A percentile compares a stretch with the other conserved stretches of the same genome.
Conservation (phyloP, 2,113 vertebrate genomes). For the Narcine bancroftii region DNA sequence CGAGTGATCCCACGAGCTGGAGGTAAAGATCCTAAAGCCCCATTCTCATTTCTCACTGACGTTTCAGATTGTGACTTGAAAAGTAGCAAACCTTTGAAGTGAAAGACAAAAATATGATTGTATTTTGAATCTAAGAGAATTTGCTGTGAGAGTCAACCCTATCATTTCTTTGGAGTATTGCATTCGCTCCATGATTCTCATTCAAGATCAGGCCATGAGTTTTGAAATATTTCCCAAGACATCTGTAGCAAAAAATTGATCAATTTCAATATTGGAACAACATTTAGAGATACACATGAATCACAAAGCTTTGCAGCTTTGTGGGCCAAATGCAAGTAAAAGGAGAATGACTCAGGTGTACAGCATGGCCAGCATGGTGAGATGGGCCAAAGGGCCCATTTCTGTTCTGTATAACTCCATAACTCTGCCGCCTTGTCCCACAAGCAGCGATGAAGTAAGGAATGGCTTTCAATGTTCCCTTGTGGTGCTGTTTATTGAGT, state of each 20-base stretch:
- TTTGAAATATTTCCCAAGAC: neutral
- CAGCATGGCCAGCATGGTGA: no score
- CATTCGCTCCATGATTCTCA: neutral
- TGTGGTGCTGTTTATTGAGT: neutral
- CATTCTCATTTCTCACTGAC: neutral
- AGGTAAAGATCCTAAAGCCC: neutral
- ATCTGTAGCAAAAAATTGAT: no score
- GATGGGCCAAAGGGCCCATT: no score
- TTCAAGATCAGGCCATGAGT: neutral
- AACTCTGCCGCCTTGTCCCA: no score
- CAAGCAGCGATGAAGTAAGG: neutral
- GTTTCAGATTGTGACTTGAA: neutral
- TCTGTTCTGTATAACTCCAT: no score
- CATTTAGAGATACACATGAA: no score
- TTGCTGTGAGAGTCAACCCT: neutral
- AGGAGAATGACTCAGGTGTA: no score
- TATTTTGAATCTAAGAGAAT: neutral
- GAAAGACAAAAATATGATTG: neutral
- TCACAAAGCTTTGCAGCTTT: no score
- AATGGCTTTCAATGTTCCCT: neutral
- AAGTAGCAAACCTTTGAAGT: neutral
- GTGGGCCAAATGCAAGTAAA: no score
- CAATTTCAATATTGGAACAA: no score
- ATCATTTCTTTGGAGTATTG: neutral
- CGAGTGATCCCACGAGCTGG: neutral